Evolutionary conservation across 2,888 invertebrate genomes (phyloP), one percentile per base, ranked within the genome.

Genomic region (Limnephilus marmoratus): DNA sequence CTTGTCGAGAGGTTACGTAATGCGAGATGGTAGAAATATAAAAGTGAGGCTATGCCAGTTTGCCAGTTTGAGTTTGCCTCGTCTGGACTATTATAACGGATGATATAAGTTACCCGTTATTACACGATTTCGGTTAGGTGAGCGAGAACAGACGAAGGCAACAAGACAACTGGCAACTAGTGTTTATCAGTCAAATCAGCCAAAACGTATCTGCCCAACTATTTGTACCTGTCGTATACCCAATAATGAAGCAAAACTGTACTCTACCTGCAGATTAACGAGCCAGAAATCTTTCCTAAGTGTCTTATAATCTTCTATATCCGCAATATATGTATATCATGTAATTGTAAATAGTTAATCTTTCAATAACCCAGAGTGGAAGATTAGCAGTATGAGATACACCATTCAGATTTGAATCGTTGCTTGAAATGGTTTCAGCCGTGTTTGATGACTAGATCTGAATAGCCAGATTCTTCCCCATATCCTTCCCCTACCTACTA

Each of bases 71-170:
- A 68, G 41, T 41, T 5, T 37, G 34, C 82, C 83, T 34, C 24
- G 83, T 31, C 83, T 34, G 24, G 83, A 83, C 83, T 83, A 83
- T 83, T 41, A 83, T 83, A 83, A 83, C 83, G 83, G 83, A n/a
- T 83, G 83, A 83, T 83, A 83, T 45, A 45, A 45, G 45, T 83
- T 83, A 24, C 37, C 83, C 83, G 83, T 83, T 83, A 83, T 83
- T 83, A 34, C 83, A 83, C 83, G 68, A 83, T 83, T 83, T 83
- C 41, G 83, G 83, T 83, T 37, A 83, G 24, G 31, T 37, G 83
- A 83, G 37, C 37, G 37, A 18, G 5, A 34, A 82, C 31, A 82
- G 82, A 18, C 18, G 68, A 68, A 68, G 2, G 68, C 68, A 68
- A 31, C 82, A 34, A 29, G 82, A 13, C 34, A 31, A 82, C 34